Conservation (phyloP, 2,888 invertebrate species). For the Junonia oenone region DNA sequence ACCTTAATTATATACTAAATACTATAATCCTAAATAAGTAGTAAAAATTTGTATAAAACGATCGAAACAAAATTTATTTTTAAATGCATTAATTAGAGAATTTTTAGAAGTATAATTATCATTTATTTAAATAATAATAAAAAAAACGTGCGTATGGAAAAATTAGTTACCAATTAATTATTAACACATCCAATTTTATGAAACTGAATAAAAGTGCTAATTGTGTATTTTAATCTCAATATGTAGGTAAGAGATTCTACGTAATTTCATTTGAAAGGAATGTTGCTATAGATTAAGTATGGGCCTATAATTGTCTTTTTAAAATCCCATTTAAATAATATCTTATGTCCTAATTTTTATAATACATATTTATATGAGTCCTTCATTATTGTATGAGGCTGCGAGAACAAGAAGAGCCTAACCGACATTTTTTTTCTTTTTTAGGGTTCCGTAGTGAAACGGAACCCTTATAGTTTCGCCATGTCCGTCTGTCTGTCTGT, state of each 20-base stretch:
- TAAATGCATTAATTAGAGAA: no score
- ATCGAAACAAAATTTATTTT: no score
- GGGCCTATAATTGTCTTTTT: slow-evolving; percentile 9
- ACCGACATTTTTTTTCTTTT: no score
- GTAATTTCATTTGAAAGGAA: slow-evolving; percentile 9
- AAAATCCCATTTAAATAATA: not conserved
- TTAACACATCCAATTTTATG: not conserved
- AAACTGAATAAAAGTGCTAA: not conserved
- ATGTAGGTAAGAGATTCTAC: slow-evolving; percentile 8
- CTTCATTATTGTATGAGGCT: no score
- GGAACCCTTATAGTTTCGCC: no score
- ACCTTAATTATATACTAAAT: not conserved
- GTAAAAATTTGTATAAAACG: not conserved
- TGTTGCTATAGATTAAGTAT: slow-evolving; percentile 15
- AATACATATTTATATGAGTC: not conserved
- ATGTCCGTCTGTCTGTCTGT: no score
- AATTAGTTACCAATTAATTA: not conserved
- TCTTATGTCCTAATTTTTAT: not conserved
- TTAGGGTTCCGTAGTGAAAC: no score
- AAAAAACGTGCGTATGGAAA: no score
- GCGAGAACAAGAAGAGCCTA: no score
- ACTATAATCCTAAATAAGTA: not conserved
- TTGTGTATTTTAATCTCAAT: not conserved
- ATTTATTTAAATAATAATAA: no score
- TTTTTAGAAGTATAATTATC: no score